Evolutionary conservation across 2,888 invertebrate species (phyloP).

Genomic region (Lypha dubia): DNA sequence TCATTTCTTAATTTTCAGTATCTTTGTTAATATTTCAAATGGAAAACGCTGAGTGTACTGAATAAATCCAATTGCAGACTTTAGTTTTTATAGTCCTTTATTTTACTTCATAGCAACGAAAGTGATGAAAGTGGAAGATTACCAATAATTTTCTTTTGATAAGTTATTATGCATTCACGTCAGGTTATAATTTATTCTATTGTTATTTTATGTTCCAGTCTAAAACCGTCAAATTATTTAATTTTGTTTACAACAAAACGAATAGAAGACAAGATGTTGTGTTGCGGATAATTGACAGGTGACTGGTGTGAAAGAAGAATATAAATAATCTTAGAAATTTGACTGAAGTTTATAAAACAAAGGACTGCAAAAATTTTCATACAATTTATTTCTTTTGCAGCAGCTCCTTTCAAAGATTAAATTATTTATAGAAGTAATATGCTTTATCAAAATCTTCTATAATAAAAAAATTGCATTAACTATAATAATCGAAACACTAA

Average conservation of each 20-base stretch:
- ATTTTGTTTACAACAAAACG: conserved; percentile 32
- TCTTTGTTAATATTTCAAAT: conserved; percentile 26
- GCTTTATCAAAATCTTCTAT: too few species aligned
- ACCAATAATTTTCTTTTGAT: background rate
- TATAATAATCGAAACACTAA: too few species aligned
- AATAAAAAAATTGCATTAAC: too few species aligned
- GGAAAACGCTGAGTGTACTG: conserved; percentile 47
- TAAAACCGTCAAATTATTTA: conserved; percentile 48
- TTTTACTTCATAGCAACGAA: background rate
- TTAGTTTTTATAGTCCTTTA: conserved; percentile 61
- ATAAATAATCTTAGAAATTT: background rate
- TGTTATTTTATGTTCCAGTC: conserved; percentile 1
- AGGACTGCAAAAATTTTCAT: too few species aligned
- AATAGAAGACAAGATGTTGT: background rate
- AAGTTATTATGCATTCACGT: conserved; percentile 51
- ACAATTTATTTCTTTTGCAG: too few species aligned
- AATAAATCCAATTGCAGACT: conserved; percentile 38
- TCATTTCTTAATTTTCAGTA: conserved; percentile 21
- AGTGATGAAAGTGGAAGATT: background rate
- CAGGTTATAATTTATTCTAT: conserved; percentile 25
- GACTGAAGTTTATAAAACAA: too few species aligned
- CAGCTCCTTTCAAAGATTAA: too few species aligned
- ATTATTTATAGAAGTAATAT: too few species aligned
- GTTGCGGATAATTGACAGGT: conserved; percentile 64
- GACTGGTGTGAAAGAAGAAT: conserved; percentile 47